Evolutionary conservation across 2,888 invertebrate species (phyloP), one percentile per base, ranked within the genome.

Genomic region (Melieria omissa): DNA sequence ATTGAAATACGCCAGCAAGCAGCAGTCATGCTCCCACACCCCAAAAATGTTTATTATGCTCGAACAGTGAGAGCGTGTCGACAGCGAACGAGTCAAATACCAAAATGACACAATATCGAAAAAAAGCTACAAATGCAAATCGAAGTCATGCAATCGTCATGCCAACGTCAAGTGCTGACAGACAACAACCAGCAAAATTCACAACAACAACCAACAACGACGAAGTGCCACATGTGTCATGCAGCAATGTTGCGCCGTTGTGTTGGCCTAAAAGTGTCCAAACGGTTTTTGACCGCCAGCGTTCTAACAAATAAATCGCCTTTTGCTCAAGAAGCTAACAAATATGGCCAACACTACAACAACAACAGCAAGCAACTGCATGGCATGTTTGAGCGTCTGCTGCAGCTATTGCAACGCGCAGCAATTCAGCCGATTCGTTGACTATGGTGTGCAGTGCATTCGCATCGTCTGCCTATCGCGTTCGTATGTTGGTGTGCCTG

Each of bases 71-170:
- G 16, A 67, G 49, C 52, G 42, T 61, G 10, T 47, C 61, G 60
- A 67, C 67, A 16, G 44, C 49, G 42, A 61, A 2, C 29, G 60
- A 67, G 67, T 67, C 67, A 67, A 67, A 67, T 67, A 29, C 64
- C 57, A 70, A 42, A 69, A 70, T 71, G 65, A 61, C 65, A 74
- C 5, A 73, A 70, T 29, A 75, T 58, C 16, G 70, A 14, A 49
- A 72, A 44, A 70, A 55, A 73, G 44, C 69, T 42, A 72, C 65
- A 49, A 60, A 65, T 62, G 70, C 55, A 71, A 65, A 65, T 62
- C 65, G 16, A 65, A 70, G 44, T 52, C 64, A 70, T 58, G 57
- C 47, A 58, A 70, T 60, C 67, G 14, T 58, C 41, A 58, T 66
- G 46, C 41, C n/a, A 29, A 29, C 29, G 29, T 29, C 29, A 29